Percentiles rank a stretch among this genome's conserved stretches.
Evolutionary conservation across 2,113 vertebrate genomes (phyloP).

Genomic region (Thalassoma bifasciatum): DNA sequence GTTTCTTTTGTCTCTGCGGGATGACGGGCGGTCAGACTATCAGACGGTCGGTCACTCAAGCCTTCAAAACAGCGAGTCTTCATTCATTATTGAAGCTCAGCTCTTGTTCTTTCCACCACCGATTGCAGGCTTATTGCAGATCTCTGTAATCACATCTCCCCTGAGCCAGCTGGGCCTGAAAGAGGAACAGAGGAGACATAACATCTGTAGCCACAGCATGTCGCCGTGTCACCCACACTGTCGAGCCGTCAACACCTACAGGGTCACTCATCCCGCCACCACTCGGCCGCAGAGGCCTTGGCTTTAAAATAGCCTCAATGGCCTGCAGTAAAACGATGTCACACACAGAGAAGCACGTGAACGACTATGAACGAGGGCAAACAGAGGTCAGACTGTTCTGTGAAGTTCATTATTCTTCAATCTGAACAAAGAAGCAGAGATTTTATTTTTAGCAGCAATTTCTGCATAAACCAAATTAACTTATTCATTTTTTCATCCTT

Average conservation of each 20-base stretch:
- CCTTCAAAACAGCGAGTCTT: slow-evolving; percentile 52
- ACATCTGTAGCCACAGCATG: slow-evolving; percentile 35
- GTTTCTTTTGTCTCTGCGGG: slow-evolving; percentile 1
- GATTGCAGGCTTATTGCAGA: slow-evolving; percentile 57
- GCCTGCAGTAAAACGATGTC: slow-evolving; percentile 24
- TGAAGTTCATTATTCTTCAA: too few relatives aligned
- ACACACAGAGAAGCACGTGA: slow-evolving; percentile 10
- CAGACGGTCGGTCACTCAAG: slow-evolving; percentile 38
- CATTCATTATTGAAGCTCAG: slow-evolving; percentile 63
- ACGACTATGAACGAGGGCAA: not conserved
- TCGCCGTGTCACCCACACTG: slow-evolving; percentile 25
- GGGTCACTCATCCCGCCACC: slow-evolving; percentile 21
- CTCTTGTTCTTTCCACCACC: slow-evolving; percentile 63
- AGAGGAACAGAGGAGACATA: slow-evolving; percentile 26
- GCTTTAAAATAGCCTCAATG: slow-evolving; percentile 38
- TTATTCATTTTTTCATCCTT: too few relatives aligned
- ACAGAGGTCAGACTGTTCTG: not conserved
- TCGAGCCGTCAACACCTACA: slow-evolving; percentile 48
- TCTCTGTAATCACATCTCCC: slow-evolving; percentile 61
- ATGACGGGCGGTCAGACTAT: slow-evolving; percentile 3
- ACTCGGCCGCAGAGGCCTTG: slow-evolving; percentile 20
- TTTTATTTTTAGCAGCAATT: not conserved
- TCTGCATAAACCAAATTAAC: not conserved
- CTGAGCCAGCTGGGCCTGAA: slow-evolving; percentile 30
- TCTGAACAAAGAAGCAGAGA: not conserved